phyloP scores from a whole-genome alignment of 2,888 invertebrate species.

The Cabera pusaria region DNA sequence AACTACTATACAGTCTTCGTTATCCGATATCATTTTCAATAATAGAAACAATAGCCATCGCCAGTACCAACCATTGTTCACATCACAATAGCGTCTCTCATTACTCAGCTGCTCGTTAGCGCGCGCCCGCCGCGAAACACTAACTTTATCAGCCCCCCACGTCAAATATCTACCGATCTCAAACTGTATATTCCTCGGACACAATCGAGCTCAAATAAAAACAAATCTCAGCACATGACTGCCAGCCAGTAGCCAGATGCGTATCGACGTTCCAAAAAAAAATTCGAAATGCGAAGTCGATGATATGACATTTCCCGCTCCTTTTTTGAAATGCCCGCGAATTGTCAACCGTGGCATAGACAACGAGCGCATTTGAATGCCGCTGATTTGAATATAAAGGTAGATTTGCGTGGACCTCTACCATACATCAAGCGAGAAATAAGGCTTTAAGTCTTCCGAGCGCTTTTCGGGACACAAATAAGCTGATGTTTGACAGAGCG shows the following conservation, averaged over 20 bases:
- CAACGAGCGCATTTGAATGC: constrained; percentile 77
- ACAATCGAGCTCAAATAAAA: constrained; percentile 73
- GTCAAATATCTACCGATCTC: constrained; percentile 79
- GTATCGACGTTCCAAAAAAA: constrained; percentile 72
- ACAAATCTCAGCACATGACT: constrained; percentile 53
- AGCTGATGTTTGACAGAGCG: constrained; percentile 68
- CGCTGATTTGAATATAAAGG: constrained; percentile 81
- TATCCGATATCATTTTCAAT: constrained; percentile 66
- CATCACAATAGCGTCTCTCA: constrained; percentile 75
- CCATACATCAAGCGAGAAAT: constrained; percentile 75
- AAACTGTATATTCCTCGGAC: constrained; percentile 68
- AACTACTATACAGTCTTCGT: constrained; percentile 34
- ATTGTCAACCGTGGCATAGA: constrained; percentile 78
- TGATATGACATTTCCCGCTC: constrained; percentile 76
- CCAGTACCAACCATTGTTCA: constrained; percentile 68
- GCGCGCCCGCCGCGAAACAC: constrained; percentile 71
- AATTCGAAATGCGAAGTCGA: constrained; percentile 51
- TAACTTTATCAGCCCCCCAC: constrained; percentile 77
- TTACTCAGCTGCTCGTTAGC: constrained; percentile 80
- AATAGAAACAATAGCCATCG: constrained; percentile 75
- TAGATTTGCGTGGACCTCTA: constrained; percentile 73
- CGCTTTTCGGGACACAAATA: constrained; percentile 82
- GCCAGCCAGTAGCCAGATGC: constrained; percentile 72
- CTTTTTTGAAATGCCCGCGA: constrained; percentile 77
- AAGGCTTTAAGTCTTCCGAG: constrained; percentile 78